phyloP scores from a whole-genome alignment of 2,888 invertebrate genomes.

The Abrostola triplasia region DNA sequence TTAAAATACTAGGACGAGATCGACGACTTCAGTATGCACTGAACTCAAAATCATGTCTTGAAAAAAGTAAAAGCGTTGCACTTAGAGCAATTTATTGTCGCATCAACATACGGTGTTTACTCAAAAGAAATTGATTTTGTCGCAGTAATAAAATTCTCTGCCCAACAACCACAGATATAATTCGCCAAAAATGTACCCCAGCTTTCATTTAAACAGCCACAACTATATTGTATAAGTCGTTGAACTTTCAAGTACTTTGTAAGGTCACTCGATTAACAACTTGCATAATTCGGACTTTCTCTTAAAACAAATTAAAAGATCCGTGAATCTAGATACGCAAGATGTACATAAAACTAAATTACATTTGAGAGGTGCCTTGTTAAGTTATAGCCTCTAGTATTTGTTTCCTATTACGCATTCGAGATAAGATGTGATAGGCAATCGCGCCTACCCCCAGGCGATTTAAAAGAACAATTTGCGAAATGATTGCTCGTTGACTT shows the following conservation, averaged over 20 bases:
- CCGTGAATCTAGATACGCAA: conserved; percentile 26
- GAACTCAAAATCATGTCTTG: too few species aligned
- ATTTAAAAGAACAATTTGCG: conserved; percentile 52
- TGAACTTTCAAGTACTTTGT: conserved; percentile 7
- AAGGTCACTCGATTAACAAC: conserved; percentile 25
- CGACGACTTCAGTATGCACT: too few species aligned
- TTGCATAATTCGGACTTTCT: conserved; percentile 49
- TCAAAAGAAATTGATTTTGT: neutral
- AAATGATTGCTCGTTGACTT: conserved; percentile 51
- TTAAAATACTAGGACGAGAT: too few species aligned
- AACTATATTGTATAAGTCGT: conserved; percentile 13
- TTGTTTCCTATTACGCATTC: conserved; percentile 45
- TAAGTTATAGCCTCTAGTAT: conserved; percentile 42
- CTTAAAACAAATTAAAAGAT: conserved; percentile 26
- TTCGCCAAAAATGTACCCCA: neutral
- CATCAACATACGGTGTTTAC: too few species aligned
- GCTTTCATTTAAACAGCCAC: conserved; percentile 11
- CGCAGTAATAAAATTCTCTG: neutral
- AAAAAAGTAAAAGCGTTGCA: too few species aligned
- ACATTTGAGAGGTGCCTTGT: conserved; percentile 39
- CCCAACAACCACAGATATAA: neutral
- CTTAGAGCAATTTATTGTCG: too few species aligned
- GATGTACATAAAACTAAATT: conserved; percentile 38
- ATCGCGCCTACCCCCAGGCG: conserved; percentile 59
- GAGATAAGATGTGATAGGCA: conserved; percentile 61